Evolutionary conservation across 1,140 invertebrate genomes (phyloP).

Genomic region (Penaeus chinensis): DNA sequence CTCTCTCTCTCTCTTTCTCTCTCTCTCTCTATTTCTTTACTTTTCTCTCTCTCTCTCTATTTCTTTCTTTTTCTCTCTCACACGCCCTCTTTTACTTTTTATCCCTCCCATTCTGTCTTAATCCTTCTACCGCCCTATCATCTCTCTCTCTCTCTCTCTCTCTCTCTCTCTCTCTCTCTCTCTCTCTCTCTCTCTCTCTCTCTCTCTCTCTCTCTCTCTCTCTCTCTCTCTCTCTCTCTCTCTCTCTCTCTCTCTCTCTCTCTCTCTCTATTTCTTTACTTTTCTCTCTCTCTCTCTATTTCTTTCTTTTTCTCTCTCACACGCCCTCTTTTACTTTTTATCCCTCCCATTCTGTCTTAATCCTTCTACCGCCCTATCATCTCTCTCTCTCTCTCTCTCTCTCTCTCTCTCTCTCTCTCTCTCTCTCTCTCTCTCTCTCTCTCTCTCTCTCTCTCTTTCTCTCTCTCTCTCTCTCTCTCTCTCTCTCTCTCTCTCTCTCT

Average conservation of each 20-base stretch:
- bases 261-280: background rate
- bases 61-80: background rate
- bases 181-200: background rate
- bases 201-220: background rate
- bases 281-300: background rate
- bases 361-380: background rate
- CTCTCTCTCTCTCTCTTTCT: background rate
- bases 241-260: background rate
- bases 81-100: background rate
- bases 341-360: background rate
- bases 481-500: background rate
- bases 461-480: background rate
- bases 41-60: no score
- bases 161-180: background rate
- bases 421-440: conserved; percentile 1
- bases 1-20: background rate
- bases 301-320: no score
- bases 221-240: background rate
- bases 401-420: no score
- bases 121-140: background rate
- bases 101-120: background rate
- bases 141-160: conserved; percentile 13
- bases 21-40: background rate
- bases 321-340: background rate
- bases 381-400: no score